Base-by-base conservation (phyloP, 2,888 invertebrate genomes). In the Micropterix aruncella region DNA sequence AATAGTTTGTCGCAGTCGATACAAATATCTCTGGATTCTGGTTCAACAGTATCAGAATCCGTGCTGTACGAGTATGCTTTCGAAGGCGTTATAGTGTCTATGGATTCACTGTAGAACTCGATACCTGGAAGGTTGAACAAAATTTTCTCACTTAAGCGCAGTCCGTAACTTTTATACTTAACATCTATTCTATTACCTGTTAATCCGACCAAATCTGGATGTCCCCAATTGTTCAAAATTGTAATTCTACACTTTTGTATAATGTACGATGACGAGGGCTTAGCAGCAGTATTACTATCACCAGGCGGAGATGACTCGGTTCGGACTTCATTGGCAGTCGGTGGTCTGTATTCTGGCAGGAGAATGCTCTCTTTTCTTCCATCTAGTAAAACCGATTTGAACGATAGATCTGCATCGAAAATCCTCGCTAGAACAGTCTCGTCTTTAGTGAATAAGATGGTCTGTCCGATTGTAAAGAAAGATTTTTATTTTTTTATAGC, bases 391-490 rank as follows among this genome's bases (percentile, higher is more conserved):
- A 63, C 52, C 14, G 59, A 61, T 17, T 60, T 54, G 53, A 66
- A 75, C 2, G 65, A 65, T 15, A 60, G 54, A 52, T 75, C 75
- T 53, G 72, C 62, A 50, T 62, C 57, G 4, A 71, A 66, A 45
- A 75, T 78, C 37, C 64, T 59, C 56, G 81, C 85, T 19, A 90
- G 65, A 44, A 88, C 86, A 15, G 62, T 59, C 27, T 87, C 79
- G 53, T 85, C 80, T 49, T 80, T 83, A 16, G 89, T 89, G 60
- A 89, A 90, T 44, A 90, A 67, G 49, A 90, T 88, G 5, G 88
- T 90, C 89, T 90, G 68, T 18, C 72, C n/a, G 37, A 47, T 37
- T 14, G 16, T 41, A 18, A 47, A 38, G 36, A 44, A 27, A 7
- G 12, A 27, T 5, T 27, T 5, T 12, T 27, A 27, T 27, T 27